Conservation (phyloP, 2,888 invertebrate genomes). For the Drosophila ustulata region DNA sequence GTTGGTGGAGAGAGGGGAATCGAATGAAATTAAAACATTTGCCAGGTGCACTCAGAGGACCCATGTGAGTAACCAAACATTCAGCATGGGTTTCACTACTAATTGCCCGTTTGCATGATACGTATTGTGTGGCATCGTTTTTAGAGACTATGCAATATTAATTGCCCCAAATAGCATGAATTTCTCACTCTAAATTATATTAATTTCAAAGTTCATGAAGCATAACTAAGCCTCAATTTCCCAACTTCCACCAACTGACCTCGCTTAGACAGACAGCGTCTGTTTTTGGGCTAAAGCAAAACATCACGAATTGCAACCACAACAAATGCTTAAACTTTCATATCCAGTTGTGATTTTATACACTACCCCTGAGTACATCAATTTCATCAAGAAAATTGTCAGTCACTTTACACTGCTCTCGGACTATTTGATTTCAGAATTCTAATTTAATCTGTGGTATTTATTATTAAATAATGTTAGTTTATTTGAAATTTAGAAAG, state of each 20-base stretch:
- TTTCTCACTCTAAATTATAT: slow-evolving; percentile 32
- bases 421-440: background rate
- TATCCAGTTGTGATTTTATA: slow-evolving; percentile 10
- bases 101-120: slow-evolving; percentile 7
- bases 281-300: slow-evolving; percentile 27
- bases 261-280: slow-evolving; percentile 4
- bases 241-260: background rate
- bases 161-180: slow-evolving; percentile 40
- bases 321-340: slow-evolving; percentile 55
- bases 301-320: slow-evolving; percentile 51
- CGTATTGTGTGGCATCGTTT: background rate
- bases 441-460: background rate
- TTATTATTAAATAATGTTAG: background rate
- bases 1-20: background rate
- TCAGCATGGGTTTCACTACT: background rate
- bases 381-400: background rate
- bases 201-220: slow-evolving; percentile 45
- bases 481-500: background rate
- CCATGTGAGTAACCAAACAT: background rate
- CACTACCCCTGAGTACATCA: background rate
- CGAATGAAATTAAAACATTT: slow-evolving; percentile 41
- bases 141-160: slow-evolving; percentile 29
- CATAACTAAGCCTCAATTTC: background rate
- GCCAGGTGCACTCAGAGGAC: background rate
- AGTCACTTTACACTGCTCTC: background rate